Percentiles rank a stretch among this genome's conserved stretches.
Conservation (phyloP, 2,797 vertebrate genomes). For the Lagodon rhomboides region DNA sequence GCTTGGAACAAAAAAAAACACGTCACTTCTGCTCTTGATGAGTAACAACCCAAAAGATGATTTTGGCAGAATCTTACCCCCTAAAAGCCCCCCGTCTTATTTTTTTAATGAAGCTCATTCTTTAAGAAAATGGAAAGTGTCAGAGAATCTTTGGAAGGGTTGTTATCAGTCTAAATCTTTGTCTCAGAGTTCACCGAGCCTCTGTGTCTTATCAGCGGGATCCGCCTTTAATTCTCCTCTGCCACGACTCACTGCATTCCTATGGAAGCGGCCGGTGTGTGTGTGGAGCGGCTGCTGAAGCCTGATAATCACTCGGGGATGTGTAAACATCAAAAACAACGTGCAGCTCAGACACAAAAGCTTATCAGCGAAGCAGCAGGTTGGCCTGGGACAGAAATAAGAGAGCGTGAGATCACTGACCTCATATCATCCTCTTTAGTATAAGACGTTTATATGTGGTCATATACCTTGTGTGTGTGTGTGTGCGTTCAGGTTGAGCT, state of each 20-base stretch:
- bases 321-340: constrained; percentile 38
- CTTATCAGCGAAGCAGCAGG: constrained; percentile 14
- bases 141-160: constrained; percentile 31
- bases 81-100: constrained; percentile 6
- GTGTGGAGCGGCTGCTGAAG: constrained; percentile 7
- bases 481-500: background rate
- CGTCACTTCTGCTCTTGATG: constrained; percentile 22
- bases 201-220: constrained; percentile 47
- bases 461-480: background rate
- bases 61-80: constrained; percentile 24
- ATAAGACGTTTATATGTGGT: constrained; percentile 8
- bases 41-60: constrained; percentile 19
- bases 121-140: constrained; percentile 48
- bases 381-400: constrained; percentile 2
- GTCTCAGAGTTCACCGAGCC: constrained; percentile 19
- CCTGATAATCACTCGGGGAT: constrained; percentile 39
- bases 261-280: constrained; percentile 26
- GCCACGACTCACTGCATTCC: constrained; percentile 49
- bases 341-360: constrained; percentile 15
- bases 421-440: background rate
- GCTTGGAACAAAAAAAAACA: constrained; percentile 6
- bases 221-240: constrained; percentile 45
- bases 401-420: constrained; percentile 1
- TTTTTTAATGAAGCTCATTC: constrained; percentile 50
- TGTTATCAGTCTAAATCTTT: constrained; percentile 34